Conservation (phyloP, 2,113 vertebrate genomes). For the Chloropsis cyanopogon region DNA sequence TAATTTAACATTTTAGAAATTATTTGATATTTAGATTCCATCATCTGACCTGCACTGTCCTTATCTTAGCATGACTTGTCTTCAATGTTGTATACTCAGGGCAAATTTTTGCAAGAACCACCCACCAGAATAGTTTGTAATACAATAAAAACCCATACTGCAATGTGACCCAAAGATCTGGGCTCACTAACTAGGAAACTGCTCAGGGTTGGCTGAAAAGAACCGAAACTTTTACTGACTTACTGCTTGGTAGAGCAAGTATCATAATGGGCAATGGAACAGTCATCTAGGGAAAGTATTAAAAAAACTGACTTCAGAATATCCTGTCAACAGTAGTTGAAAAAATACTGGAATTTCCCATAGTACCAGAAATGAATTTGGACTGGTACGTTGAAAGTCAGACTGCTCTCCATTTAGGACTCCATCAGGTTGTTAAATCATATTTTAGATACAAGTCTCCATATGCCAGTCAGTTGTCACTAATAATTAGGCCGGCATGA, state of each 20-base stretch:
- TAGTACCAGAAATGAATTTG: not conserved
- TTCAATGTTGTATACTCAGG: not conserved
- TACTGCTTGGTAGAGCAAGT: not conserved
- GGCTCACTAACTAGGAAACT: not conserved
- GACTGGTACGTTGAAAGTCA: not conserved
- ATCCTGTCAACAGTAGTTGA: not conserved
- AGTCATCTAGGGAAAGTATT: not conserved
- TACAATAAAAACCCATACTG: not conserved
- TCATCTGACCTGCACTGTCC: not conserved
- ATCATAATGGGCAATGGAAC: not conserved
- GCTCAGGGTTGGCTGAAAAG: not conserved
- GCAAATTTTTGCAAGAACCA: not conserved
- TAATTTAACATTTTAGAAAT: not conserved
- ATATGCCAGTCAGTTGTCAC: not conserved
- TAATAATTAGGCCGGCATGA: slow-evolving; percentile 32
- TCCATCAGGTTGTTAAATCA: slow-evolving; percentile 7
- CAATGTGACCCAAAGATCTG: not conserved
- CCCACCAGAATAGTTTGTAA: not conserved
- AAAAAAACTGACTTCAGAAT: not conserved
- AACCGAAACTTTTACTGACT: not conserved
- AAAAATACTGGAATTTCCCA: not conserved
- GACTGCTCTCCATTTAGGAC: not conserved
- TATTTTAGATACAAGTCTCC: not conserved
- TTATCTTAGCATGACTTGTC: not conserved
- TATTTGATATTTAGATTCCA: not conserved